These are phyloP conservation scores for Onychorhynchus coronatus DNA, from an alignment of 2,113 vertebrate genomes.

Conservation along the genomic window DNA sequence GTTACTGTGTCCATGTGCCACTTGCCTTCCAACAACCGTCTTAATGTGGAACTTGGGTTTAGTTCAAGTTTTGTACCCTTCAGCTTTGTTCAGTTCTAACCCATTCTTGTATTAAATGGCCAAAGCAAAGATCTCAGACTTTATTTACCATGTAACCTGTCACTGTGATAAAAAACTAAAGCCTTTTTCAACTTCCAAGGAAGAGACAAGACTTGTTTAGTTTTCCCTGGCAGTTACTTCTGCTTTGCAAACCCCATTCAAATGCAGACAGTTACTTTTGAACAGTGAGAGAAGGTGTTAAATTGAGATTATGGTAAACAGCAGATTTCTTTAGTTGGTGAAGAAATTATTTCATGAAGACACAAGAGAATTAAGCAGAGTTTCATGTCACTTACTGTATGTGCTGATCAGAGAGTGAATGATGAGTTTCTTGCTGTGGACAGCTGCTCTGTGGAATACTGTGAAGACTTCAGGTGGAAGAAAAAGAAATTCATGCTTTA, in stretches of 20 bases:
- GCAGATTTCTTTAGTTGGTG: constrained; percentile 59
- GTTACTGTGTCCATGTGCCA: not conserved
- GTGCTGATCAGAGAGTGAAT: constrained; percentile 57
- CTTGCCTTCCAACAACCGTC: not conserved
- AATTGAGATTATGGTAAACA: constrained; percentile 72
- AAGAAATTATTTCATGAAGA: constrained; percentile 65
- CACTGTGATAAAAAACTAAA: constrained; percentile 29
- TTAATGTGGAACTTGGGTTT: not conserved
- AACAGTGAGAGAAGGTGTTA: constrained; percentile 56
- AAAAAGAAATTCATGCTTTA: constrained; percentile 28
- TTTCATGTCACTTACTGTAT: constrained; percentile 59
- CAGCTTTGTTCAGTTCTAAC: constrained; percentile 28
- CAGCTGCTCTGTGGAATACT: constrained; percentile 33
- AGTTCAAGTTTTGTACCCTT: constrained; percentile 1
- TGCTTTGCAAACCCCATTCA: constrained; percentile 31
- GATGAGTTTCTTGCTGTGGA: constrained; percentile 48
- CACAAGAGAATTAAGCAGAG: constrained; percentile 62
- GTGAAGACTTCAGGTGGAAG: constrained; percentile 27
- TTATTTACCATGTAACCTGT: constrained; percentile 51
- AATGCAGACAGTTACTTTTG: constrained; percentile 58
- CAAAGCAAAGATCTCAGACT: constrained; percentile 43
- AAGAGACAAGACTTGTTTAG: constrained; percentile 14
- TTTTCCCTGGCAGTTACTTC: constrained; percentile 31
- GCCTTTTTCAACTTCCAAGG: constrained; percentile 18
- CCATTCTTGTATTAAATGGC: not conserved